Evolutionary conservation across 1,140 invertebrate genomes (phyloP), one percentile per base, ranked within the genome.

Genomic region (Ptiloglossa arizonensis): DNA sequence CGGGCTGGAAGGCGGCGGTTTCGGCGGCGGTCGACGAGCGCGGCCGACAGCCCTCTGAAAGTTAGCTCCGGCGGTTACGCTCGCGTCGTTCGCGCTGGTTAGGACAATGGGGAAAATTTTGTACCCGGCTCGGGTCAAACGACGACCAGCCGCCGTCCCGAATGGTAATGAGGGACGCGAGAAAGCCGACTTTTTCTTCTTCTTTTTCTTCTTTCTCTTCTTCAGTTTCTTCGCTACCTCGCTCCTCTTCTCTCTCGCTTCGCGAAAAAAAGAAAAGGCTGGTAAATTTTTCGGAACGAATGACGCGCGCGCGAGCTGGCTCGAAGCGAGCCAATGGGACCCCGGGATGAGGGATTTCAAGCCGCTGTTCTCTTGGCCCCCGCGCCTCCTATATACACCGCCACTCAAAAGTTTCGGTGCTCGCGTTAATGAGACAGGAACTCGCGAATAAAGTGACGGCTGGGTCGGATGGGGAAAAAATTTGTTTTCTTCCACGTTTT

Each of bases 121-220:
- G 17, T 17, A 38, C 35, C 15, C 19, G 11, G 27, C 32, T 32
- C 35, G 50, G 56, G 41, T 68, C 64, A 68, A 75, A 75, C 52
- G 22, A 46, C 50, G 70, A n/a, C 44, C n/a, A 22, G 38, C 38
- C 35, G 24, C 17, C 38, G n/a, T 57, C 44, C 29, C 35, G 64
- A 75, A 75, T 75, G 72, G 72, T 75, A 75, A 75, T 75, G 72
- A 75, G 72, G 29, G 8, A 32, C 64, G 35, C 38, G 63, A 32
- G 41, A 57, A 75, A 48, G 50, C 9, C 41, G 41, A 11, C 17
- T 6, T 19, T 24, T 50, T 62, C 22, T 19, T 29, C 2, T 74
- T 44, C 15, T 38, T 11, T 5, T 8, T n/a, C n/a, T 15, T 19
- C n/a, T 32, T 22, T 32, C 24, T 57, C 32, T n/a, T 22, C n/a